Percentiles rank a stretch among this genome's conserved stretches.
Evolutionary conservation across 2,113 vertebrate species (phyloP).

Genomic region (Hemicordylus capensis): DNA sequence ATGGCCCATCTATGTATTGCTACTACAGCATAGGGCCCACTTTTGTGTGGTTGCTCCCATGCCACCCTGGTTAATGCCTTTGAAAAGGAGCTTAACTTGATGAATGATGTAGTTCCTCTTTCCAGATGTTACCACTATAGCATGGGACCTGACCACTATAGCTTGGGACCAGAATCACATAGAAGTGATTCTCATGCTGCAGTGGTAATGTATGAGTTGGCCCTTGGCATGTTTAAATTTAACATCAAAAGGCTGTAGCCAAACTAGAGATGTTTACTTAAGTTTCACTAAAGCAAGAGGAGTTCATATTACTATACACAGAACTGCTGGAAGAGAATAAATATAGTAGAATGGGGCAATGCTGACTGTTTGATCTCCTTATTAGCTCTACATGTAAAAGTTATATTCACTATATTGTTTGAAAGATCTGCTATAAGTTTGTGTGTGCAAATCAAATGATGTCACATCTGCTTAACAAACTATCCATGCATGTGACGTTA

Average conservation of each 20-base stretch:
- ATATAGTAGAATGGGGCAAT: neutral
- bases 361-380: neutral
- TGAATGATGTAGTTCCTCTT: neutral
- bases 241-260: neutral
- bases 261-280: neutral
- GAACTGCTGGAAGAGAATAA: neutral
- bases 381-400: neutral
- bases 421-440: conserved; percentile 15
- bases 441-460: conserved; percentile 24
- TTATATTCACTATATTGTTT: conserved; percentile 38
- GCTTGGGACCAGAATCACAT: neutral
- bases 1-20: neutral
- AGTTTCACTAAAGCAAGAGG: neutral
- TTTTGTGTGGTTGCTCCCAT: neutral
- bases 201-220: neutral
- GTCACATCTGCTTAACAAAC: neutral
- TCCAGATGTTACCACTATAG: neutral
- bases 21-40: neutral
- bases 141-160: neutral
- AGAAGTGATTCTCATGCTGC: neutral
- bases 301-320: neutral
- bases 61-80: neutral
- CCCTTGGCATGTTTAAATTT: neutral
- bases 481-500: neutral
- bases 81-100: neutral